Evolutionary conservation across 2,797 vertebrate genomes (phyloP).

Genomic region (Amblyopsis hoosieri): DNA sequence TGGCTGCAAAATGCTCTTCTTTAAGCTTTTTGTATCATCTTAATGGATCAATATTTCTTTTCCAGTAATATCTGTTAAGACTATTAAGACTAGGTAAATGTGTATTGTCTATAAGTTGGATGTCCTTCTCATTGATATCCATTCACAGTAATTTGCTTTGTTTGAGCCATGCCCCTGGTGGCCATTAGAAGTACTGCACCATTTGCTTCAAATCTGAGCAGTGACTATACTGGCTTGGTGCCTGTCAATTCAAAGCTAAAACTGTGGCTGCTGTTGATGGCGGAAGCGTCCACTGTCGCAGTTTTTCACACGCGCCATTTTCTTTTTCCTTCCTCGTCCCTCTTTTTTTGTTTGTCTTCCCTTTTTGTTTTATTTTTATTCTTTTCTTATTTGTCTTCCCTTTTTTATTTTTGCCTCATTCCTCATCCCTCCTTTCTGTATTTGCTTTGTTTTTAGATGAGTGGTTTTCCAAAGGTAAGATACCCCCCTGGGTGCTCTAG

Average conservation of each 20-base stretch:
- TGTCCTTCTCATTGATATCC: too few relatives aligned
- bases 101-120: too few relatives aligned
- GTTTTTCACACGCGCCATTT: conserved; percentile 70
- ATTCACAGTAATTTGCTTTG: too few relatives aligned
- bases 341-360: conserved; percentile 54
- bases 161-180: too few relatives aligned
- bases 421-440: conserved; percentile 58
- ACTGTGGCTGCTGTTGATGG: conserved; percentile 55
- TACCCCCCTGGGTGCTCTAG: conserved; percentile 63
- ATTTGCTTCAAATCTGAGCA: too few relatives aligned
- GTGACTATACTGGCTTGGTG: too few relatives aligned
- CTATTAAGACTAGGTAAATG: too few relatives aligned
- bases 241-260: conserved; percentile 25
- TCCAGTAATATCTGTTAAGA: too few relatives aligned
- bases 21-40: too few relatives aligned
- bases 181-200: too few relatives aligned
- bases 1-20: too few relatives aligned
- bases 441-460: conserved; percentile 82
- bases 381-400: conserved; percentile 50
- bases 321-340: conserved; percentile 31
- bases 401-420: conserved; percentile 50
- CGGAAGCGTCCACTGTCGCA: conserved; percentile 69
- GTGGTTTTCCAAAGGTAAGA: conserved; percentile 99
- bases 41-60: too few relatives aligned
- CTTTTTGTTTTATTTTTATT: conserved; percentile 15